A percentile compares a stretch with the other conserved stretches of the same genome.
Conservation (phyloP, 2,888 invertebrate genomes). For the Himalopsyche anomala region DNA sequence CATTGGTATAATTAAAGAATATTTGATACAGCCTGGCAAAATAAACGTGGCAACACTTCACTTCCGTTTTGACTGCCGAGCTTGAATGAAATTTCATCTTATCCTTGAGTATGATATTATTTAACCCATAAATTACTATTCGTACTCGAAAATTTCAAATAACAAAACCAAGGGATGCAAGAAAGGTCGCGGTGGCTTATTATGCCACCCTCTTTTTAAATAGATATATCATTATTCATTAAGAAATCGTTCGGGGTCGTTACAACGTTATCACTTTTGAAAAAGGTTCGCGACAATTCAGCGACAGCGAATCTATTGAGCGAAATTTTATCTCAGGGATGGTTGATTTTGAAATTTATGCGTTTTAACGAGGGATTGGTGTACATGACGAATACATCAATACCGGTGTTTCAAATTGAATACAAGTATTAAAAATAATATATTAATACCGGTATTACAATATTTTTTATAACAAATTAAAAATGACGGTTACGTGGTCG, state of each 20-base stretch:
- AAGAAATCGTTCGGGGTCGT: slow-evolving; percentile 1
- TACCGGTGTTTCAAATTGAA: too few species aligned
- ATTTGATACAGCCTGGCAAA: too few species aligned
- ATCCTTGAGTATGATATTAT: background rate
- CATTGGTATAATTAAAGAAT: too few species aligned
- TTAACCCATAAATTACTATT: slow-evolving; percentile 5
- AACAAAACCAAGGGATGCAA: background rate
- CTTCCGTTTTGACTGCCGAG: background rate
- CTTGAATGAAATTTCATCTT: background rate
- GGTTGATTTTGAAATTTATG: background rate
- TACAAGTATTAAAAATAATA: too few species aligned
- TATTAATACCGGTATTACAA: too few species aligned
- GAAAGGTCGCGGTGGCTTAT: background rate
- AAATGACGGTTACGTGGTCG: too few species aligned
- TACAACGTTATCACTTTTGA: background rate
- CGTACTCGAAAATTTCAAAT: background rate
- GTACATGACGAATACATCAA: too few species aligned
- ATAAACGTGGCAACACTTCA: background rate
- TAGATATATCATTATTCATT: slow-evolving; percentile 9
- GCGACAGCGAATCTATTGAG: background rate
- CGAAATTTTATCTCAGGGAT: background rate
- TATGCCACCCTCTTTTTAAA: background rate
- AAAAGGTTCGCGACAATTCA: background rate
- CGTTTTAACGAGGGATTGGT: too few species aligned
- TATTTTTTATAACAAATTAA: too few species aligned